Conservation (phyloP, 2,113 vertebrate genomes). For the Indicator indicator region DNA sequence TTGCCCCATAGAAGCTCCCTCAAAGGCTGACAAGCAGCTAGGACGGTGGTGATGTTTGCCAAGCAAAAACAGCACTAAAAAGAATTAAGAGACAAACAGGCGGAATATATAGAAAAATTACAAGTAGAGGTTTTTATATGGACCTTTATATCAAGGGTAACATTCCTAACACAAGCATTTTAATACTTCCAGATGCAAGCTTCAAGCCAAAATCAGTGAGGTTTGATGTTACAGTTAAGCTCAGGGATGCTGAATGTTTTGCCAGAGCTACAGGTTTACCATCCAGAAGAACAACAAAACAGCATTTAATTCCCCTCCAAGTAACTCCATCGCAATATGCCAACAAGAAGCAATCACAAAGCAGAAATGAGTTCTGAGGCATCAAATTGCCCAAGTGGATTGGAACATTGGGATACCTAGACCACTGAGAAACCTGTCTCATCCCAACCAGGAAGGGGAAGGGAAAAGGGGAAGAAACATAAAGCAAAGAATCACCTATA, state of each 20-base stretch:
- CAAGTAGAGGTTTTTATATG: constrained; percentile 27
- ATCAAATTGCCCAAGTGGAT: neutral
- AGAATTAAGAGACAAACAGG: neutral
- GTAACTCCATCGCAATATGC: neutral
- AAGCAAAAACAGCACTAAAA: constrained; percentile 34
- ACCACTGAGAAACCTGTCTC: neutral
- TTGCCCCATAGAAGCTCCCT: neutral
- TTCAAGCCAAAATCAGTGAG: constrained; percentile 55
- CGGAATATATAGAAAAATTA: neutral
- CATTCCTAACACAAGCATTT: constrained; percentile 51
- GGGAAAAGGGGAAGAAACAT: too few species aligned
- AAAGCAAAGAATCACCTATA: neutral
- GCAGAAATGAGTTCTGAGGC: neutral
- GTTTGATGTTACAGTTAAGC: constrained; percentile 16
- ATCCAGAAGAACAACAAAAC: neutral
- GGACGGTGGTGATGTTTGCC: neutral
- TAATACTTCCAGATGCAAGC: constrained; percentile 47
- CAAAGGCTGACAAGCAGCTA: neutral
- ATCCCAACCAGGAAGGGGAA: accelerated
- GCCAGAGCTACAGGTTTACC: constrained; percentile 30
- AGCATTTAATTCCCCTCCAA: constrained; percentile 9
- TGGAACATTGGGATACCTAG: accelerated
- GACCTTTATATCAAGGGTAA: constrained; percentile 24
- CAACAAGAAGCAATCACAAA: neutral
- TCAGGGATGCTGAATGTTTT: neutral